Evolutionary conservation across 2,113 vertebrate species (phyloP), one percentile per base, ranked within the genome.

Genomic region (Charadrius vociferus): DNA sequence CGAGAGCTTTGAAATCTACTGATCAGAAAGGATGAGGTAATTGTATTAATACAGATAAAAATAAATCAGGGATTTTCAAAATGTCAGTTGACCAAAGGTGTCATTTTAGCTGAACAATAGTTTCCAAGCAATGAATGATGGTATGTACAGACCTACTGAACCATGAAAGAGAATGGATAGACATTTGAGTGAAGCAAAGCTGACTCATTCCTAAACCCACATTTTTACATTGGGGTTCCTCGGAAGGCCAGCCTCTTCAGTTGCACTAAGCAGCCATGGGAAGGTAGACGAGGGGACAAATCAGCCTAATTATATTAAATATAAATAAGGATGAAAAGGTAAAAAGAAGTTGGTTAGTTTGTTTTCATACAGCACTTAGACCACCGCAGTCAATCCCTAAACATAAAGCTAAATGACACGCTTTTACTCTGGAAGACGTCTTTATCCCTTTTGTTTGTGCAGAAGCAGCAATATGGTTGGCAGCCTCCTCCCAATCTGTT

Each of bases 161-260:
- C 58, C 32, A 43, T 62, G 74, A 95, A 90, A 95, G 66, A 81
- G 11, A 39, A 93, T 52, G 62, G 74, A 91, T 1, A 95, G 77
- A 58, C 36, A 65, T 89, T 45, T 67, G 36, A 87, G 56, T 67
- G 63, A 94, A 77, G 53, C 70, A 85, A 66, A 88, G 43, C 24
- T 96, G 95, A 97, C 67, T 97, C 89, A 97, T 96, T 81, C 14
- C 4, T 71, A 80, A 87, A 93, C 66, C 41, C 50, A 62, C 30
- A 37, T 45, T 93, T 82, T 86, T 70, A 66, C n/a, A 80, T 63
- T 11, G 37, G 83, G 21, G 55, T 63, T 96, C 93, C 81, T 67
- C 11, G 1, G 94, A 97, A 95, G 32, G 50, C 45, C 71, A 80
- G 29, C 9, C 49, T 50, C 83, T 68, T 55, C 53, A 53, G 7